Conservation (phyloP, 2,797 vertebrate genomes). For the Halcyon badia region DNA sequence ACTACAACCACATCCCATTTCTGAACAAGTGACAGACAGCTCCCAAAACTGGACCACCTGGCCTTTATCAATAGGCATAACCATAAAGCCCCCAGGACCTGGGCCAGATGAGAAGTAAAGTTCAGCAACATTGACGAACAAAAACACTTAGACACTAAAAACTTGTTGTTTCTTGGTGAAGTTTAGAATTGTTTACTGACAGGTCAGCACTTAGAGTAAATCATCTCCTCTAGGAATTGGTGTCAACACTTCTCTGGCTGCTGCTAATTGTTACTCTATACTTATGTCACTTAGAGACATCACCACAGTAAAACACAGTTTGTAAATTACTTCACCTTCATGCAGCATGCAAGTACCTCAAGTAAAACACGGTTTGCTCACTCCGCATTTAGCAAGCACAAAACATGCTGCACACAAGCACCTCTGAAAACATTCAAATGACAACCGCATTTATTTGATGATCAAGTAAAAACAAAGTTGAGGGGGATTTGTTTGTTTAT, state of each 20-base stretch:
- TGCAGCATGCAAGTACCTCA: not conserved
- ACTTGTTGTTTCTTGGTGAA: not conserved
- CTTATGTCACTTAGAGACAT: constrained; percentile 12
- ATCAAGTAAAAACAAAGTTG: not conserved
- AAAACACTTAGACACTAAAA: constrained; percentile 38
- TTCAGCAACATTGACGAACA: constrained; percentile 78
- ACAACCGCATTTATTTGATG: not conserved
- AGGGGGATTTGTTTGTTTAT: not conserved
- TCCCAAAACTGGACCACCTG: constrained; percentile 86
- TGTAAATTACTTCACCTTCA: not conserved
- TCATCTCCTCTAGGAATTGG: constrained; percentile 30
- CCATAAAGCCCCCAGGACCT: constrained; percentile 81
- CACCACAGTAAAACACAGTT: not conserved
- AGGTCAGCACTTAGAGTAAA: constrained; percentile 39
- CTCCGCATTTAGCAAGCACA: not conserved
- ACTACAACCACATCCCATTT: constrained; percentile 69
- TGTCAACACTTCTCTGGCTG: constrained; percentile 37
- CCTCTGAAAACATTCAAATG: not conserved
- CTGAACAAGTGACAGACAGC: constrained; percentile 88
- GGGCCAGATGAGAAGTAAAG: constrained; percentile 88
- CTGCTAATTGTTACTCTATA: constrained; percentile 57
- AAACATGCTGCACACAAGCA: not conserved
- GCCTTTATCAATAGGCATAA: constrained; percentile 82
- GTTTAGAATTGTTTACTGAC: constrained; percentile 59
- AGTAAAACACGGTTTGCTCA: not conserved